A percentile compares a stretch with the other conserved stretches of the same genome.
Evolutionary conservation across 30 jellyfish, hydroid and myxozoan species (phyloP).

Genomic region (Aurelia sp.): DNA sequence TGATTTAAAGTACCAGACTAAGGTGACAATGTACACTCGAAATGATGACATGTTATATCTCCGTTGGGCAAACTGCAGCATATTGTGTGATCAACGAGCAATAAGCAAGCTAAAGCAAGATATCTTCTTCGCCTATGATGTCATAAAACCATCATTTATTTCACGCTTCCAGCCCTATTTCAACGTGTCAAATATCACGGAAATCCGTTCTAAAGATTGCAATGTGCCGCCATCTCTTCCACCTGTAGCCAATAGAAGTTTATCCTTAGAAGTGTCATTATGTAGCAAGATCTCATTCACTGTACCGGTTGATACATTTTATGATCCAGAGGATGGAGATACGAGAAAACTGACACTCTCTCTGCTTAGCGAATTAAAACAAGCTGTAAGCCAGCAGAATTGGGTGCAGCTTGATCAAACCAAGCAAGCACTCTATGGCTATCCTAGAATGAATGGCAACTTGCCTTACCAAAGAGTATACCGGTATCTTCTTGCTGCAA

Average conservation of each 20-base stretch:
- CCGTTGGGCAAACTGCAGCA: constrained; percentile 44
- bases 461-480: constrained; percentile 19
- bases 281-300: constrained; percentile 68
- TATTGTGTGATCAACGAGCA: constrained; percentile 35
- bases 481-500: constrained; percentile 77
- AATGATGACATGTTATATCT: neutral
- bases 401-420: constrained; percentile 82
- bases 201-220: constrained; percentile 38
- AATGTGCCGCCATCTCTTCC: constrained; percentile 39
- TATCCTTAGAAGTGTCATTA: constrained; percentile 33
- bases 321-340: constrained; percentile 72
- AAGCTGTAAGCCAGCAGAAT: constrained; percentile 37
- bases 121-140: constrained; percentile 40
- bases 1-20: constrained; percentile 5
- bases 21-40: constrained; percentile 5
- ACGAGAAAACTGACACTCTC: constrained; percentile 65
- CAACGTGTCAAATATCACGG: constrained; percentile 28
- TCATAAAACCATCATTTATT: constrained; percentile 26
- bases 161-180: constrained; percentile 35
- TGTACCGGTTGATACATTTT: constrained; percentile 60
- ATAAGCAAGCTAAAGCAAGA: constrained; percentile 17
- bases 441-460: constrained; percentile 63
- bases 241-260: constrained; percentile 61
- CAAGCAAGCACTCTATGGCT: constrained; percentile 72
- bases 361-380: constrained; percentile 47